Base-by-base conservation (phyloP, 2,113 vertebrate species). In the Apteryx owenii region DNA sequence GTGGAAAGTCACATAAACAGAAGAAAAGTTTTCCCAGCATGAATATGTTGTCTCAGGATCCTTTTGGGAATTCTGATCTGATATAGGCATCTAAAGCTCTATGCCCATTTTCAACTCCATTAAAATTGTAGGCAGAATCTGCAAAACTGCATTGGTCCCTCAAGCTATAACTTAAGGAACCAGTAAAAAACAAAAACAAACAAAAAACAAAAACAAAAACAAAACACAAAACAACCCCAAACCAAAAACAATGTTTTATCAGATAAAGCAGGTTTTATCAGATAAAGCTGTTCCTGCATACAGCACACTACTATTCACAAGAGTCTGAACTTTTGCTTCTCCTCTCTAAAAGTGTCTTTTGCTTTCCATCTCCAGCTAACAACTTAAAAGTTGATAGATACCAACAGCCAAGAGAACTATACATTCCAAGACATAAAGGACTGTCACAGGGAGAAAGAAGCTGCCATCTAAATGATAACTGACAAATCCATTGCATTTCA, bases 81-180 rank as follows among this genome's bases (percentile, higher is more conserved):
- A 29, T 11, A 53, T 0, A 1, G 11, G 1, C 22, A 72, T 28
- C 36, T 46, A 31, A 23, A 62, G 20, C 10, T 64, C 54, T 72
- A 36, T 4, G 8, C 17, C 58, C 15, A 28, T 60, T 73, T 66
- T 42, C 33, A 50, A 64, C 60, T 26, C 21, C 81, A 62, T 10
- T 56, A 5, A 75, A 54, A 44, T 20, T 75, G 14, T 26, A 64
- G 62, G 62, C 54, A 64, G n/a, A 31, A 58, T n/a, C 9, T 38
- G 31, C 11, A 36, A n/a, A 71, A 10, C 62, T 61, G n/a, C n/a
- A 68, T 40, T 20, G 18, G 33, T 48, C 81, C n/a, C 66, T 73
- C 29, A 79, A 60, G 21, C 5, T 46, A 6, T 16, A 29, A 10
- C 53, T 68, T 70, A 42, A 81, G 40, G 40, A 46, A 72, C 9